phyloP scores from a whole-genome alignment of 2,113 vertebrate species.

The Labeo catla region DNA sequence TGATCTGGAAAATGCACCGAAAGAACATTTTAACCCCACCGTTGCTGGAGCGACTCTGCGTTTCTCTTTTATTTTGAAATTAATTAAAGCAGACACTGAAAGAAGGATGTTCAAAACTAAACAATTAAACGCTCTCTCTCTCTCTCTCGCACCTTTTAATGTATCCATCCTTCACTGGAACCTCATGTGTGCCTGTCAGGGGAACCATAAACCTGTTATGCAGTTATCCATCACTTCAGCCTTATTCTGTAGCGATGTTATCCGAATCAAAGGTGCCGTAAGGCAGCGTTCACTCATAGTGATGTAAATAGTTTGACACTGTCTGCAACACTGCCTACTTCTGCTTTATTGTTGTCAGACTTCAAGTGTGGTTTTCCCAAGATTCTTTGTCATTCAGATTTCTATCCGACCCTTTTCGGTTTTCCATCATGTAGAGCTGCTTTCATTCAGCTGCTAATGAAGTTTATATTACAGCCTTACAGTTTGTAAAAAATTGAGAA shows the following conservation, averaged over 20 bases:
- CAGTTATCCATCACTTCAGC: constrained; percentile 57
- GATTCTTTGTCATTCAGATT: constrained; percentile 29
- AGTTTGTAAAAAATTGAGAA: not conserved
- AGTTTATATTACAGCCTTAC: not conserved
- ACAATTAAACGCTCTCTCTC: constrained; percentile 59
- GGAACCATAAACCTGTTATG: constrained; percentile 56
- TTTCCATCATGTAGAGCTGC: constrained; percentile 6
- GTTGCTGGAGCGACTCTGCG: not conserved
- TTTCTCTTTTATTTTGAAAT: not conserved
- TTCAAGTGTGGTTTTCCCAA: constrained; percentile 41
- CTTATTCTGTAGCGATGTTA: constrained; percentile 45
- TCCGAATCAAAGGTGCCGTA: constrained; percentile 55
- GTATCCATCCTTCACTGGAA: constrained; percentile 60
- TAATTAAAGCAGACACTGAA: constrained; percentile 58
- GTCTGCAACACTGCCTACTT: constrained; percentile 41
- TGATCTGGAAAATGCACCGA: constrained; percentile 34
- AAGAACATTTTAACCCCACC: constrained; percentile 18
- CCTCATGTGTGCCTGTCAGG: constrained; percentile 57
- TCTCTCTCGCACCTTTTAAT: constrained; percentile 56
- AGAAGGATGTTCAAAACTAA: constrained; percentile 57
- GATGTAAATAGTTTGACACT: constrained; percentile 57
- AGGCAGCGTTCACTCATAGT: constrained; percentile 49
- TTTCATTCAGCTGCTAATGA: constrained; percentile 32
- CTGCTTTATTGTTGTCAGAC: constrained; percentile 47
- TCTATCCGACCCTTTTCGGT: not conserved